These are phyloP conservation scores for Poeciliopsis prolifica DNA, from an alignment of 2,113 vertebrate genomes.

Conservation along the genomic window DNA sequence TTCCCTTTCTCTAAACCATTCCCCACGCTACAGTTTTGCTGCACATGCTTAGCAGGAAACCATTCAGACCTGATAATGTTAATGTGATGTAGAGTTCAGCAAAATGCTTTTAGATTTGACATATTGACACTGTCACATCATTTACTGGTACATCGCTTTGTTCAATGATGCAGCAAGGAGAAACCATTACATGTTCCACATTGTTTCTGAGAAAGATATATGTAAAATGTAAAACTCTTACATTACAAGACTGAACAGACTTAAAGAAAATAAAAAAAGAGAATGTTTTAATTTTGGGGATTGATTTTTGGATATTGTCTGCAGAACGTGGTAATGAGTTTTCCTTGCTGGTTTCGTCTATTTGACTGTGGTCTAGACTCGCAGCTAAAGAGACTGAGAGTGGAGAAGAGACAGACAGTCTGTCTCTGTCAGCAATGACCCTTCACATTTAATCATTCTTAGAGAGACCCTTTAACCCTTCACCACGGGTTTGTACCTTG, in stretches of 20 bases:
- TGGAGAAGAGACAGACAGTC: slow-evolving; percentile 70
- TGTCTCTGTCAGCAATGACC: slow-evolving; percentile 72
- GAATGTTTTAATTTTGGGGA: not conserved
- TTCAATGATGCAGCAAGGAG: not conserved
- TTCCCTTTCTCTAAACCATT: no score
- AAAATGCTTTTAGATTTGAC: not conserved
- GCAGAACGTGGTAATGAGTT: slow-evolving; percentile 41
- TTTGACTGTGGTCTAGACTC: slow-evolving; percentile 52
- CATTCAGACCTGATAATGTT: no score
- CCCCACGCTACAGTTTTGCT: no score
- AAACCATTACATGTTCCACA: not conserved
- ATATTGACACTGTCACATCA: not conserved
- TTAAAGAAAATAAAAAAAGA: not conserved
- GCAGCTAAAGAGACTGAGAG: slow-evolving; percentile 47
- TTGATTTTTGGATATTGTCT: slow-evolving; percentile 38
- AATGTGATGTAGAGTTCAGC: not conserved
- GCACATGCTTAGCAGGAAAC: no score
- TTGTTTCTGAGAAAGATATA: not conserved
- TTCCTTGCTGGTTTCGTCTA: slow-evolving; percentile 44
- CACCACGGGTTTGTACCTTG: slow-evolving; percentile 32
- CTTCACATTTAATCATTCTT: slow-evolving; percentile 51
- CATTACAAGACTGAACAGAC: not conserved
- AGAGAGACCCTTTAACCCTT: slow-evolving; percentile 47
- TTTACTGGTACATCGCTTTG: not conserved
- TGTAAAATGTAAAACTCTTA: not conserved